phyloP scores from a whole-genome alignment of 2,113 vertebrate species.

The Collichthys lucidus region DNA sequence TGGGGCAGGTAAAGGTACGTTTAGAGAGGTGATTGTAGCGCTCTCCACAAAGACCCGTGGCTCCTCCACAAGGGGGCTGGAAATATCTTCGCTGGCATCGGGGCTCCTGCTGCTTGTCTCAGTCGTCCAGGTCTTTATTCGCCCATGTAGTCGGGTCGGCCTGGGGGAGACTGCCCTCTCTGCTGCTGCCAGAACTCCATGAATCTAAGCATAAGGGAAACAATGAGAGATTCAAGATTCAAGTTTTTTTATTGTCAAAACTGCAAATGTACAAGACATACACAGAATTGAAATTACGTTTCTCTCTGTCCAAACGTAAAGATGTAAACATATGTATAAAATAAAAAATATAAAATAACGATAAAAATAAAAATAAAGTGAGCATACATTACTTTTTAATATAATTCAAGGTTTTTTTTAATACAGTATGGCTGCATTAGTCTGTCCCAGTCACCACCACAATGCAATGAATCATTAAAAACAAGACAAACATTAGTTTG shows the following conservation, averaged over 20 bases:
- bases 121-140: background rate
- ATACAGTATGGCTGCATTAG: background rate
- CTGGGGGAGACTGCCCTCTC: slow-evolving; percentile 59
- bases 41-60: fast-evolving
- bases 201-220: slow-evolving; percentile 68
- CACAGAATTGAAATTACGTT: too few species aligned
- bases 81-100: background rate
- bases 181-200: slow-evolving; percentile 75
- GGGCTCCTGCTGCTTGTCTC: slow-evolving; percentile 49
- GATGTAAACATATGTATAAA: too few species aligned
- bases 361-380: too few species aligned
- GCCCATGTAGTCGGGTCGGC: slow-evolving; percentile 56
- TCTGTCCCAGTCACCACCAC: background rate
- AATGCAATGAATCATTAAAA: background rate
- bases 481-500: too few species aligned
- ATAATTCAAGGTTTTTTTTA: too few species aligned
- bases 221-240: too few species aligned
- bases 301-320: too few species aligned
- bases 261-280: too few species aligned
- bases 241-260: too few species aligned
- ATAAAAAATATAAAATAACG: too few species aligned
- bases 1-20: background rate
- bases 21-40: background rate
- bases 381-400: background rate
- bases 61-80: slow-evolving; percentile 50